Evolutionary conservation across 2,888 invertebrate species (phyloP).

Genomic region (Caenorhabditis virilis): DNA sequence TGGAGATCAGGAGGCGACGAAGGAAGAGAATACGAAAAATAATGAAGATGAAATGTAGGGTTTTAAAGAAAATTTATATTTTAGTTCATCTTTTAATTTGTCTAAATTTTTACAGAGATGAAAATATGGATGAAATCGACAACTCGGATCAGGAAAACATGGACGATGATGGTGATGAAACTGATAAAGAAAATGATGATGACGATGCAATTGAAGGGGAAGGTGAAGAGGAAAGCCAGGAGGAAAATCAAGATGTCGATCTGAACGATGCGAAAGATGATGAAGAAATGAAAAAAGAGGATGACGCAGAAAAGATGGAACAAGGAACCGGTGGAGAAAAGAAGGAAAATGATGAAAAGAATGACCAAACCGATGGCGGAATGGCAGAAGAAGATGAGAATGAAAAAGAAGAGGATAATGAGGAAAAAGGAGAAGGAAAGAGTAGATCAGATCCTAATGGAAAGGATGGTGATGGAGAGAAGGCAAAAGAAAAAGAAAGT

Average conservation of each 20-base stretch:
- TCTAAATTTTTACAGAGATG: too few relatives aligned
- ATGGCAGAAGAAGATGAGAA: slow-evolving; percentile 34
- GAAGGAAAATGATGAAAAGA: slow-evolving; percentile 40
- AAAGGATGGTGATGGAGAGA: slow-evolving; percentile 50
- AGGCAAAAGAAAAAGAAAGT: slow-evolving; percentile 26
- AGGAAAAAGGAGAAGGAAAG: slow-evolving; percentile 44
- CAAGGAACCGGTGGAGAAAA: slow-evolving; percentile 42
- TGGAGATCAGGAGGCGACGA: slow-evolving; percentile 20
- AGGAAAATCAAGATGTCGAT: slow-evolving; percentile 43
- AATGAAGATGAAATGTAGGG: slow-evolving; percentile 72
- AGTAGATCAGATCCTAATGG: slow-evolving; percentile 63
- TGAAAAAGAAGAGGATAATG: slow-evolving; percentile 36
- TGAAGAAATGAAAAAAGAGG: slow-evolving; percentile 31
- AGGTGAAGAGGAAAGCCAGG: slow-evolving; percentile 44
- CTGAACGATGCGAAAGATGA: slow-evolving; percentile 21
- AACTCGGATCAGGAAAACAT: slow-evolving; percentile 5
- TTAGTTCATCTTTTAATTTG: too few relatives aligned
- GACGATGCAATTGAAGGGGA: slow-evolving; percentile 70
- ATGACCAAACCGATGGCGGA: slow-evolving; percentile 41
- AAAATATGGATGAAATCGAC: too few relatives aligned
- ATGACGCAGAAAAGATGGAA: slow-evolving; percentile 38
- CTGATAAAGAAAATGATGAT: slow-evolving; percentile 62
- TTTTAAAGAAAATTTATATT: too few relatives aligned
- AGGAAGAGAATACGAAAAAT: slow-evolving; percentile 64
- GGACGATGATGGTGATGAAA: slow-evolving; percentile 11